Conservation (phyloP, 2,888 invertebrate species). For the Hedya salicella region DNA sequence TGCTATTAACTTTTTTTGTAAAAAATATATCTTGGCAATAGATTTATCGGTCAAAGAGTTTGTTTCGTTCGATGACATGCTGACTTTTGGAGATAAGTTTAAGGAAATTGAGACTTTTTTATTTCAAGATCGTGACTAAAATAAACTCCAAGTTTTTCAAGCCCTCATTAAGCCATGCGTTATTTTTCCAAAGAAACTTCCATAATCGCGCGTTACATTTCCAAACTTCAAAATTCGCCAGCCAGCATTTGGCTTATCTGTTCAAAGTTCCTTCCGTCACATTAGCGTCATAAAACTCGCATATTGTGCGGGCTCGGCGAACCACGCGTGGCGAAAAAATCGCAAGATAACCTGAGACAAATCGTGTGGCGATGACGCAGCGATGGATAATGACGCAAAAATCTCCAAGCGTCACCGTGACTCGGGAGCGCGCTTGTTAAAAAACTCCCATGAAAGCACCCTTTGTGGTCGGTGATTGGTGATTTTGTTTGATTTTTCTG, state of each 20-base stretch:
- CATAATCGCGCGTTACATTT: conserved; percentile 48
- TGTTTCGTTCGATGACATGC: background rate
- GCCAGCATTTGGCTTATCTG: conserved; percentile 73
- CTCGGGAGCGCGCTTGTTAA: conserved; percentile 65
- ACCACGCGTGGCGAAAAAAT: conserved; percentile 71
- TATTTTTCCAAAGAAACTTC: conserved; percentile 32
- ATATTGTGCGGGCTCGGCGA: conserved; percentile 76
- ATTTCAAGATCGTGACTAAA: background rate
- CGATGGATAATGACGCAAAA: conserved; percentile 80
- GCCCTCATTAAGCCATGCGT: background rate
- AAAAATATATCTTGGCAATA: too few species aligned
- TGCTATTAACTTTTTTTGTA: background rate
- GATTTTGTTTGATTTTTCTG: conserved; percentile 77
- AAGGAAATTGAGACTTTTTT: background rate
- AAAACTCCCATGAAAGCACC: conserved; percentile 63
- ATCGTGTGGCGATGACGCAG: conserved; percentile 78
- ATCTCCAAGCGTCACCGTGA: conserved; percentile 71
- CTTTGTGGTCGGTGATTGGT: conserved; percentile 71
- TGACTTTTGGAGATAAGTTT: background rate
- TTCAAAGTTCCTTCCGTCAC: conserved; percentile 76
- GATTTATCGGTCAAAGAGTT: background rate
- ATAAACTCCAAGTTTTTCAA: background rate
- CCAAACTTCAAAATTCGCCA: conserved; percentile 55
- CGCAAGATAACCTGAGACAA: conserved; percentile 81
- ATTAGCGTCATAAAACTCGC: conserved; percentile 78